A percentile compares a stretch with the other conserved stretches of the same genome.
Evolutionary conservation across 2,888 invertebrate genomes (phyloP).

Genomic region (Teleiodes luculella): DNA sequence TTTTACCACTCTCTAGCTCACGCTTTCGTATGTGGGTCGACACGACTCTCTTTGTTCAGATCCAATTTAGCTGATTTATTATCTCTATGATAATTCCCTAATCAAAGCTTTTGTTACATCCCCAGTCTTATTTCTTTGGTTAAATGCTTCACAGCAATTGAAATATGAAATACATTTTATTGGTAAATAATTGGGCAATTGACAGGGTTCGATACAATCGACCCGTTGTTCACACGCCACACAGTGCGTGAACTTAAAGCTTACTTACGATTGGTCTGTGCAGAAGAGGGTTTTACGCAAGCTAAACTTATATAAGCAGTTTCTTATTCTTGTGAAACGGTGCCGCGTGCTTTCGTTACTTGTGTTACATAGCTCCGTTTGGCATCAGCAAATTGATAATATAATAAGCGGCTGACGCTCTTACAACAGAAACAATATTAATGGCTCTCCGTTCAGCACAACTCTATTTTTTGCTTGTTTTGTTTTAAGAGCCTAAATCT

Average conservation of each 20-base stretch:
- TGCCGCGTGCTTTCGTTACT: slow-evolving; percentile 57
- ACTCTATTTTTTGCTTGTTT: too few relatives aligned
- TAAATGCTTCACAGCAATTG: neutral
- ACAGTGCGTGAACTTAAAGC: slow-evolving; percentile 63
- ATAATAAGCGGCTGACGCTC: slow-evolving; percentile 44
- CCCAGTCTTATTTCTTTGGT: neutral
- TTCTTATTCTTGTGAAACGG: slow-evolving; percentile 67
- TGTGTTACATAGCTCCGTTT: slow-evolving; percentile 40
- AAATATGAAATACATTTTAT: neutral
- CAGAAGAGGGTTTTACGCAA: slow-evolving; percentile 69
- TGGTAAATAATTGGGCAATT: slow-evolving; percentile 33
- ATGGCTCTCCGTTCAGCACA: neutral
- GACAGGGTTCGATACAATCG: slow-evolving; percentile 38
- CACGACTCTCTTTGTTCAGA: slow-evolving; percentile 55
- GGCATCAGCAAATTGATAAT: slow-evolving; percentile 50
- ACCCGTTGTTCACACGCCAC: slow-evolving; percentile 53
- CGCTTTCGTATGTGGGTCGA: slow-evolving; percentile 58
- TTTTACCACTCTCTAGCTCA: slow-evolving; percentile 34
- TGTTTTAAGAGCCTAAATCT: too few relatives aligned
- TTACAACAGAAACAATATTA: slow-evolving; percentile 27
- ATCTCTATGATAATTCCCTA: slow-evolving; percentile 20
- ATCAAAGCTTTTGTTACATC: slow-evolving; percentile 21
- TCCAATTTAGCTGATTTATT: slow-evolving; percentile 40
- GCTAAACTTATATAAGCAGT: slow-evolving; percentile 66
- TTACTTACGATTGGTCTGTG: slow-evolving; percentile 53